phyloP scores from a whole-genome alignment of 2,797 vertebrate genomes.

The Tiaroga cobitis region DNA sequence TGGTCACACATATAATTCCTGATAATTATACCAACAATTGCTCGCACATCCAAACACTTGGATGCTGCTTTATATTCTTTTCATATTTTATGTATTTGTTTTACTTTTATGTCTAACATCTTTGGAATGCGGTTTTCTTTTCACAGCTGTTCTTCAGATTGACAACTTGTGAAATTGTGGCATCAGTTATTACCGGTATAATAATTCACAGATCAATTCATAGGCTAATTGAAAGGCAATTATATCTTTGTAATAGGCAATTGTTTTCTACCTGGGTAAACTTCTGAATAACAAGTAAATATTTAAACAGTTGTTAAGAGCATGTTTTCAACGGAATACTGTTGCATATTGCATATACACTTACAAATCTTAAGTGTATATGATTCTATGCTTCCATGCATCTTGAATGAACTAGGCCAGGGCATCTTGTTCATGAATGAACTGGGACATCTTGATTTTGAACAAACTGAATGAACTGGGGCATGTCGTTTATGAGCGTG shows the following conservation, averaged over 20 bases:
- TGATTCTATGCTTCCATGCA: not conserved
- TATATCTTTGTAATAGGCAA: not conserved
- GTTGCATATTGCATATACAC: too few relatives aligned
- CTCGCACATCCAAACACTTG: too few relatives aligned
- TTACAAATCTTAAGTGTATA: not conserved
- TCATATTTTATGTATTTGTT: not conserved
- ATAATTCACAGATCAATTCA: slow-evolving; percentile 4
- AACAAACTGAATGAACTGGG: not conserved
- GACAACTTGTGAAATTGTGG: not conserved
- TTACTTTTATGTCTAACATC: not conserved
- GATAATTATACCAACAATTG: too few relatives aligned
- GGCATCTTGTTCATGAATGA: not conserved
- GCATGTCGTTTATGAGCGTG: not conserved
- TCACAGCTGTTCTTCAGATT: not conserved
- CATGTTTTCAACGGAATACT: not conserved
- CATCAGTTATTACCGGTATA: slow-evolving; percentile 15
- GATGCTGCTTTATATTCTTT: not conserved
- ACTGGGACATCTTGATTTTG: not conserved
- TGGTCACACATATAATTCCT: too few relatives aligned
- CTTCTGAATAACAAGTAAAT: not conserved
- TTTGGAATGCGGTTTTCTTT: not conserved
- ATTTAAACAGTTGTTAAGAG: slow-evolving; percentile 1
- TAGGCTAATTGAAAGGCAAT: not conserved
- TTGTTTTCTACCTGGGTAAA: not conserved
- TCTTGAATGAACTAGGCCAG: not conserved